A percentile compares a stretch with the other conserved stretches of the same genome.
These are phyloP conservation scores for Phocides pigmalion DNA, from an alignment of 1,140 invertebrate genomes.

Conservation along the genomic window DNA sequence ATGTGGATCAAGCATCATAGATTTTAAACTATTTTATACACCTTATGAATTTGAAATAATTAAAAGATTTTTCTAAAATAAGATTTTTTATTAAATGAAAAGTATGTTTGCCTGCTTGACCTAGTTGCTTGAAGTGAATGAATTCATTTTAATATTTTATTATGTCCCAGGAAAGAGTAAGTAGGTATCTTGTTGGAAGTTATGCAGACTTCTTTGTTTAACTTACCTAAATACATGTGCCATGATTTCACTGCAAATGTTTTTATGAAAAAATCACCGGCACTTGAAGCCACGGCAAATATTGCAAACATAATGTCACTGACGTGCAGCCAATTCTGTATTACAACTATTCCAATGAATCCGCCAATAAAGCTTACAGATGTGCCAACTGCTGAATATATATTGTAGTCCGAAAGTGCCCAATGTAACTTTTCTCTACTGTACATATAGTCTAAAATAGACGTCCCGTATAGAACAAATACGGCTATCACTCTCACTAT, in stretches of 20 bases:
- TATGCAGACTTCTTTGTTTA: too few species aligned
- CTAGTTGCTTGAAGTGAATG: too few species aligned
- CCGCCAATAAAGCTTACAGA: constrained; percentile 79
- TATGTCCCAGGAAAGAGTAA: too few species aligned
- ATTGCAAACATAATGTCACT: constrained; percentile 75
- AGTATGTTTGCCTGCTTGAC: too few species aligned
- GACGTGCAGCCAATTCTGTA: constrained; percentile 79
- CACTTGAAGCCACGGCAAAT: constrained; percentile 62
- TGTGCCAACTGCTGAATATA: constrained; percentile 75
- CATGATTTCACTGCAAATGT: constrained; percentile 84
- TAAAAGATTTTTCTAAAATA: too few species aligned
- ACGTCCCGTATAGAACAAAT: constrained; percentile 82
- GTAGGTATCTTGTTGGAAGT: too few species aligned
- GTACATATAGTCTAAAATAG: constrained; percentile 87
- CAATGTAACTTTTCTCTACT: constrained; percentile 87
- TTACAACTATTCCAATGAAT: constrained; percentile 78
- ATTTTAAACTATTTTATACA: too few species aligned
- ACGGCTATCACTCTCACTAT: constrained; percentile 82
- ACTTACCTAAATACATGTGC: constrained; percentile 87
- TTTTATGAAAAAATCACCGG: constrained; percentile 74
- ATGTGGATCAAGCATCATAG: too few species aligned
- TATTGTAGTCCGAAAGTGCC: constrained; percentile 85
- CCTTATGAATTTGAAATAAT: too few species aligned
- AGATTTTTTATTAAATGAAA: too few species aligned
- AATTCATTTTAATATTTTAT: too few species aligned